Conservation (phyloP, 2,113 vertebrate genomes). For the Paramisgurnus dabryanus region DNA sequence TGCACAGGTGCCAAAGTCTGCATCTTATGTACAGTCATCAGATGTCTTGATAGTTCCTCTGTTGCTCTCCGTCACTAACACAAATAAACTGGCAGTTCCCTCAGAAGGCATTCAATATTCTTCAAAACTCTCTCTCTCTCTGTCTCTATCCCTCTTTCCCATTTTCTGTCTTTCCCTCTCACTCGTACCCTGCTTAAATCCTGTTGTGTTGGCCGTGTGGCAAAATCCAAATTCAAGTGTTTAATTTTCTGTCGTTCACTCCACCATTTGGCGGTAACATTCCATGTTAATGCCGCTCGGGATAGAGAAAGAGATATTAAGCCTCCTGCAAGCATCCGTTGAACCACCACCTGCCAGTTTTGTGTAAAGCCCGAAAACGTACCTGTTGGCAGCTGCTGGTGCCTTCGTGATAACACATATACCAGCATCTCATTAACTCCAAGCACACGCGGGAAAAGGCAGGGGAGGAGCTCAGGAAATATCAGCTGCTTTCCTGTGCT, state of each 20-base stretch:
- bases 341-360: slow-evolving; percentile 53
- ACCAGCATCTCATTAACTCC: slow-evolving; percentile 56
- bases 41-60: slow-evolving; percentile 6
- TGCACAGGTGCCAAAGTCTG: neutral
- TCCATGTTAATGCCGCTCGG: slow-evolving; percentile 40
- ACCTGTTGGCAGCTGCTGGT: slow-evolving; percentile 56
- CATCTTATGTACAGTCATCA: slow-evolving; percentile 11
- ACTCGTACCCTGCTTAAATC: neutral
- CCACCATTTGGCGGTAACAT: slow-evolving; percentile 47
- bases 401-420: slow-evolving; percentile 55
- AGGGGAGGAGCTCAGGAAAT: slow-evolving; percentile 48
- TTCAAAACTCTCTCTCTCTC: slow-evolving; percentile 33
- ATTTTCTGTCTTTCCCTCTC: too few species aligned
- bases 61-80: slow-evolving; percentile 33
- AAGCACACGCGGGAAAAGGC: slow-evolving; percentile 18
- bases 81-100: slow-evolving; percentile 15
- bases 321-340: slow-evolving; percentile 44
- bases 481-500: slow-evolving; percentile 31
- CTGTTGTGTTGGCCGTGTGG: slow-evolving; percentile 49
- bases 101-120: slow-evolving; percentile 37
- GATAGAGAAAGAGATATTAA: slow-evolving; percentile 37
- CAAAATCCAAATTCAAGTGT: slow-evolving; percentile 55
- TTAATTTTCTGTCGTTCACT: slow-evolving; percentile 61
- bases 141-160: neutral
- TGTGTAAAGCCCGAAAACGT: slow-evolving; percentile 47